Conservation (phyloP, 2,888 invertebrate species). For the Apamea epomidion region DNA sequence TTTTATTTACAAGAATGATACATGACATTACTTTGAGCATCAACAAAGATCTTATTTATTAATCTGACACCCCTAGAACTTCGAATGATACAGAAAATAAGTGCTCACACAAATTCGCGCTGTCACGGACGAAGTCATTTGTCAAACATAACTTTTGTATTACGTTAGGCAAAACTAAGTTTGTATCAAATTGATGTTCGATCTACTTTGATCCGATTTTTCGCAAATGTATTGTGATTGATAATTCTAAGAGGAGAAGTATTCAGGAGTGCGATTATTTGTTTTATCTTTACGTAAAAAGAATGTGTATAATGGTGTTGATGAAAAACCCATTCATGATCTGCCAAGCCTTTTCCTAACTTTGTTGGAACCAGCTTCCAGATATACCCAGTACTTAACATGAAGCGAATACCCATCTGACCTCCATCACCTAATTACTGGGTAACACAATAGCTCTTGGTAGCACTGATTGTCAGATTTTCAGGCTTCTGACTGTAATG, state of each 20-base stretch:
- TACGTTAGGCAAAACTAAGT: constrained; percentile 46
- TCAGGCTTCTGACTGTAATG: neutral
- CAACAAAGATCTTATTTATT: constrained; percentile 4
- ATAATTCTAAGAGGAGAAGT: constrained; percentile 10
- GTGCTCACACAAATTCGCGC: constrained; percentile 28
- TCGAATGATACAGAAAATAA: constrained; percentile 28
- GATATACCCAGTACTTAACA: neutral
- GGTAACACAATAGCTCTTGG: neutral
- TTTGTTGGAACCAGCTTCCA: no score
- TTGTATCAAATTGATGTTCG: constrained; percentile 49
- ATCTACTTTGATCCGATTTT: constrained; percentile 34
- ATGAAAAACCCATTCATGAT: neutral
- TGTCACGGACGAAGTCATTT: constrained; percentile 43
- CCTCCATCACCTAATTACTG: neutral
- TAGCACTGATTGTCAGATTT: neutral
- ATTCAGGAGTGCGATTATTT: neutral
- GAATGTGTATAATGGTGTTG: neutral
- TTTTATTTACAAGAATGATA: neutral
- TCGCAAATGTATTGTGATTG: constrained; percentile 54
- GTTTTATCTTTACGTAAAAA: neutral
- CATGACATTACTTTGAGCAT: neutral
- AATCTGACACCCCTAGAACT: constrained; percentile 16
- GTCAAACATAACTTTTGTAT: constrained; percentile 58
- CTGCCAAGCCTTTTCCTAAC: no score
- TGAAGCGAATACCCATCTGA: neutral